These are phyloP conservation scores for Hymenopus coronatus DNA, from an alignment of 2,888 invertebrate species.

Conservation along the genomic window DNA sequence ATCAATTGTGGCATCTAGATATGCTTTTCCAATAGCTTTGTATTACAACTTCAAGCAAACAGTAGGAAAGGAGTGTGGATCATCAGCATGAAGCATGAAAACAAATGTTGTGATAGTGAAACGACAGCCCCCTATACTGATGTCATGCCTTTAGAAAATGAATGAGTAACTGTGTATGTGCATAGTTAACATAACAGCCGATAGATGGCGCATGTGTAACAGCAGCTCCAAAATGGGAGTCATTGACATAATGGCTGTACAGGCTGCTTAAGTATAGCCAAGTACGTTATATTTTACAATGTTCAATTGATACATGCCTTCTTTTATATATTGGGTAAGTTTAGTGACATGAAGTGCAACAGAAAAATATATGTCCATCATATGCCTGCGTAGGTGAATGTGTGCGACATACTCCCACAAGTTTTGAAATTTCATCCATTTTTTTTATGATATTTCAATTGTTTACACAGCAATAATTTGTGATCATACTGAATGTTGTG, in stretches of 20 bases:
- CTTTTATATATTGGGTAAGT: conserved; percentile 20
- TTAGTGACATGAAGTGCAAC: background rate
- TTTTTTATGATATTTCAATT: conserved; percentile 16
- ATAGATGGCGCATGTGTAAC: conserved; percentile 30
- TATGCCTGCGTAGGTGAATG: background rate
- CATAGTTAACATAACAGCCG: conserved; percentile 22
- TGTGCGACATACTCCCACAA: background rate
- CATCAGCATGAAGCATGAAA: background rate
- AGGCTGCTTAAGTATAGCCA: conserved; percentile 34
- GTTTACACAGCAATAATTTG: conserved; percentile 12
- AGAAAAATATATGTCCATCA: background rate
- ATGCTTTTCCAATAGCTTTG: background rate
- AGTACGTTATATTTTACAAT: conserved; percentile 8
- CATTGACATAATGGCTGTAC: conserved; percentile 39
- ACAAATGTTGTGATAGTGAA: background rate
- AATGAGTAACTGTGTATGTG: conserved; percentile 2
- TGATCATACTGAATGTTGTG: background rate
- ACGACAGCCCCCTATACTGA: background rate
- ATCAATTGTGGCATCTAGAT: conserved; percentile 26
- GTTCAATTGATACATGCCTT: background rate
- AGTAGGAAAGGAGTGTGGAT: background rate
- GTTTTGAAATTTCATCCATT: conserved; percentile 11
- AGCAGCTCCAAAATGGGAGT: conserved; percentile 37
- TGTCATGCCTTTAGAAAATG: background rate
- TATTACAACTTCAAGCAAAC: background rate